A percentile compares a stretch with the other conserved stretches of the same genome.
phyloP scores from a whole-genome alignment of 2,888 invertebrate genomes.

The Andrena praecox region DNA sequence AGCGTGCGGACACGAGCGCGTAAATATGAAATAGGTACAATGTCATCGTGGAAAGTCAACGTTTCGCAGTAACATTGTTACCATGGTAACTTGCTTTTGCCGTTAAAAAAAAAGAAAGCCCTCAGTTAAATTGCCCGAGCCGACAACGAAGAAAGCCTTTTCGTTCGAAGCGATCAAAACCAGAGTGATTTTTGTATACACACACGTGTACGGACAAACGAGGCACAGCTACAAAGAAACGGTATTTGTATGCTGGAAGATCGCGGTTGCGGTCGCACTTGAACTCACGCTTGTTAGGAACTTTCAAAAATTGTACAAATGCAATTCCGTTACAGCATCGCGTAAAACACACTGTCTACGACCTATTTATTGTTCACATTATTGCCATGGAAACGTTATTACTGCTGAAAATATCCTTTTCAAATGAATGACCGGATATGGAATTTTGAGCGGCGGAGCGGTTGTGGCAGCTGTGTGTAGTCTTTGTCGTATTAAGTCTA shows the following conservation, averaged over 20 bases:
- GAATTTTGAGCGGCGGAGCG: conserved; percentile 68
- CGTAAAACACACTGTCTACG: conserved; percentile 49
- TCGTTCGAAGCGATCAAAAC: conserved; percentile 29
- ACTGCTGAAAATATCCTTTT: conserved; percentile 69
- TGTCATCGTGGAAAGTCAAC: conserved; percentile 54
- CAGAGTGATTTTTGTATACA: background rate
- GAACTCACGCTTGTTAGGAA: conserved; percentile 63
- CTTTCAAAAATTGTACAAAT: conserved; percentile 69
- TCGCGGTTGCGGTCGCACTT: conserved; percentile 37
- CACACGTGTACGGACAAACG: conserved; percentile 17
- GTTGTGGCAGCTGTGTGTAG: conserved; percentile 61
- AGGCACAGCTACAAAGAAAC: conserved; percentile 38
- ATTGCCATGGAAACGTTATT: conserved; percentile 74
- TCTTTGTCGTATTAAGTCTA: conserved; percentile 51
- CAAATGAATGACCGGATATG: conserved; percentile 58
- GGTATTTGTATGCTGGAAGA: conserved; percentile 43
- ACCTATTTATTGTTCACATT: conserved; percentile 62
- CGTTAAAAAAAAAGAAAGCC: conserved; percentile 17
- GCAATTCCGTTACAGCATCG: conserved; percentile 69
- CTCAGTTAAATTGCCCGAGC: conserved; percentile 24
- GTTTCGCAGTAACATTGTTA: conserved; percentile 73
- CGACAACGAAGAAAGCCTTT: conserved; percentile 13
- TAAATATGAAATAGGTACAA: conserved; percentile 48
- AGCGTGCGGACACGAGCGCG: conserved; percentile 44
- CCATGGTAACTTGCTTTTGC: conserved; percentile 68